Base-by-base conservation (phyloP, 2,888 invertebrate genomes). In the Drosophila suboccidentalis region DNA sequence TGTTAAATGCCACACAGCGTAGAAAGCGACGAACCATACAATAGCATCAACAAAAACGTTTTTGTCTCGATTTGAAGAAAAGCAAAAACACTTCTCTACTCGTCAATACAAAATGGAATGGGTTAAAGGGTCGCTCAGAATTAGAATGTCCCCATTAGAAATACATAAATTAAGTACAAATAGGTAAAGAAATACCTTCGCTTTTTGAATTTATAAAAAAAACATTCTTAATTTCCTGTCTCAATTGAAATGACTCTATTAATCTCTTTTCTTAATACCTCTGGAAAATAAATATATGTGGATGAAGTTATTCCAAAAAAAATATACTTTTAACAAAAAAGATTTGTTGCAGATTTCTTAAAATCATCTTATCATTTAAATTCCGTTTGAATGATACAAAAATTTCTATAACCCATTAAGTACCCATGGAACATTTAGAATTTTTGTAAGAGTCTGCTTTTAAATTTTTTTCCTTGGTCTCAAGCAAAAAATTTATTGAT, bases 11-110 rank as follows among this genome's bases (percentile, higher is more conserved):
- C 77, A 62, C 11, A 8, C 29, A 55, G 57, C 59, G 59, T 77
- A 76, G 76, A 76, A 76, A 76, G 76, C 76, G 77, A 66, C 76
- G 64, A 64, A 47, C 32, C 32, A 54, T 41, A 57, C 32, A 57
- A 71, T 58, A 46, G 19, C 43, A 13, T 43, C 41, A 59, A 43
- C 9, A 53, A 32, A 38, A 70, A 44, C 29, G 19, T 29, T 55
- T 44, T 39, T 54, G n/a, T 39, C 4, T 39, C n/a, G 38, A 36
- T 53, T 26, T 46, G 32, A 47, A 34, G 9, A 44, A 46, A 11
- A 47, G 43, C 19, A 38, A 10, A 15, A 15, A 19, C 5, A 22
- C 19, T 19, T 15, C 1, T 19, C 11, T 13, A 19, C 43, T 19
- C 43, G 1, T 43, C 11, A 11, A 43, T 19, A 19, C 19, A 50